These are phyloP conservation scores for Lasiommata megera DNA, from an alignment of 2,888 invertebrate species.

Conservation along the genomic window DNA sequence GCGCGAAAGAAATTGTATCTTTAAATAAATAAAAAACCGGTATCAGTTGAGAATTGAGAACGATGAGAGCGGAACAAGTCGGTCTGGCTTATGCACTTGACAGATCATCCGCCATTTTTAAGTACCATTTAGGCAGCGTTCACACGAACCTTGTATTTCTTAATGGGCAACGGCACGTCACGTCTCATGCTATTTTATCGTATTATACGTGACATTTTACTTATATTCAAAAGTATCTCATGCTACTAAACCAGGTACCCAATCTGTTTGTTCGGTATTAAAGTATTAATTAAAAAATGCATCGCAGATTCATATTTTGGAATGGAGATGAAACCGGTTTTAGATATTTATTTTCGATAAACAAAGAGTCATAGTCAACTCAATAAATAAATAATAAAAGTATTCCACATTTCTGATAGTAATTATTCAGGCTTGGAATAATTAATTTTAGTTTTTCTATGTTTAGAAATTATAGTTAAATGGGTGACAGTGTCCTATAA, in stretches of 20 bases:
- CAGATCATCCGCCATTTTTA: conserved; percentile 33
- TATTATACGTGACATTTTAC: conserved; percentile 1
- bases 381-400: too few species aligned
- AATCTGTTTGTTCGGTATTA: too few species aligned
- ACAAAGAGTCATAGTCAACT: too few species aligned
- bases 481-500: too few species aligned
- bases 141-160: conserved; percentile 18
- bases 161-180: background rate
- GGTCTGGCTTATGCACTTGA: conserved; percentile 32
- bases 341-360: too few species aligned
- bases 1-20: conserved; percentile 28
- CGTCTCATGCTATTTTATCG: background rate
- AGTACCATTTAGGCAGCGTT: conserved; percentile 23
- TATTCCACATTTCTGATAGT: too few species aligned
- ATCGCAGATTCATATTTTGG: too few species aligned
- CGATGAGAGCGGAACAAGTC: conserved; percentile 32
- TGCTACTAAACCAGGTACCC: background rate
- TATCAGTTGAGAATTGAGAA: conserved; percentile 30
- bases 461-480: too few species aligned
- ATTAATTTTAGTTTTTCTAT: too few species aligned
- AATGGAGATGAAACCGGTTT: too few species aligned
- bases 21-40: conserved; percentile 22
- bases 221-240: background rate
- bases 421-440: too few species aligned
- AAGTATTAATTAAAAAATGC: too few species aligned